Percentiles rank a stretch among this genome's conserved stretches.
Conservation (phyloP, 35 echinoderm and acorn worm species). For the Antedon bifida region DNA sequence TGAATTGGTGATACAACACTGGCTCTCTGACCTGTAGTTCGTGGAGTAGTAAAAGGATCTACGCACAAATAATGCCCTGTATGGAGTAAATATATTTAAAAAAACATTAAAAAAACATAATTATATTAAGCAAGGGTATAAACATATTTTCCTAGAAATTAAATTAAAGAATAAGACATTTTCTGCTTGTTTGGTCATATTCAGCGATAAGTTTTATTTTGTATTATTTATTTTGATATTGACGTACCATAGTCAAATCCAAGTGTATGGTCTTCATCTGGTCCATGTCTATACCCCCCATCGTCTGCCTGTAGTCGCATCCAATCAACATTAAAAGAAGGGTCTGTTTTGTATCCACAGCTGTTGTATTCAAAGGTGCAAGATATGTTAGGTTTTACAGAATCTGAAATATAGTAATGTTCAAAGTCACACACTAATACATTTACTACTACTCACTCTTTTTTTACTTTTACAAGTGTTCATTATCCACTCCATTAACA, state of each 20-base stretch:
- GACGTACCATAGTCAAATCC: not conserved
- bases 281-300: not conserved
- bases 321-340: not conserved
- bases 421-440: too few species aligned
- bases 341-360: not conserved
- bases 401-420: not conserved
- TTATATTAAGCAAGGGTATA: too few species aligned
- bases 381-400: not conserved
- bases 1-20: not conserved
- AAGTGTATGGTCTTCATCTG: not conserved
- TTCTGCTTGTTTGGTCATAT: too few species aligned
- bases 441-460: too few species aligned
- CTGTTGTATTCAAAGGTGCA: not conserved
- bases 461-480: too few species aligned
- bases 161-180: too few species aligned
- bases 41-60: not conserved
- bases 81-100: too few species aligned
- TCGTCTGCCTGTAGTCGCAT: not conserved
- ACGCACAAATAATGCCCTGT: not conserved
- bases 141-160: too few species aligned
- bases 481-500: too few species aligned
- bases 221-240: too few species aligned
- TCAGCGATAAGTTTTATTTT: too few species aligned
- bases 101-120: too few species aligned
- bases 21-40: not conserved